Evolutionary conservation across 2,888 invertebrate genomes (phyloP).

Genomic region (Zygothrica quintamaculata): DNA sequence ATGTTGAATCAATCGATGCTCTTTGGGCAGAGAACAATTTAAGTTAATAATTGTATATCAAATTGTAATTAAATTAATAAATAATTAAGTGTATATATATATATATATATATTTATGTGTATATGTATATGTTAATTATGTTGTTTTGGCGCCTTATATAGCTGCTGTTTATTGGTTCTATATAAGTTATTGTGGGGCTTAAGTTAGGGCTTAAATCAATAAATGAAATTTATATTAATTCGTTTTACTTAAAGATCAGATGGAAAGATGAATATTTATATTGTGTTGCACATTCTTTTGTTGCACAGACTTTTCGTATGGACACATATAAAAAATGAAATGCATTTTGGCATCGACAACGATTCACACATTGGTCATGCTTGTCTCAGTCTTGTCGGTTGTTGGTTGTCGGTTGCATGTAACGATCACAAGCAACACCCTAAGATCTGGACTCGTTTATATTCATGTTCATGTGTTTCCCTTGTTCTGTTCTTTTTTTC

Average conservation of each 20-base stretch:
- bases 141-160: too few relatives aligned
- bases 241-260: not conserved
- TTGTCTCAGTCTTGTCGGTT: conserved; percentile 29
- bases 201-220: conserved; percentile 21
- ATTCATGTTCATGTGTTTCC: conserved; percentile 8
- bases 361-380: conserved; percentile 52
- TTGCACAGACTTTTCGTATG: conserved; percentile 32
- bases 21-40: too few relatives aligned
- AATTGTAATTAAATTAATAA: too few relatives aligned
- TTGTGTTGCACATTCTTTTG: conserved; percentile 12
- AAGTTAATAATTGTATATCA: too few relatives aligned
- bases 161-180: not conserved
- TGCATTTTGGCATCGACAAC: conserved; percentile 45
- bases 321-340: conserved; percentile 33
- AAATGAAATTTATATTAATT: conserved; percentile 9
- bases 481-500: not conserved
- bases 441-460: conserved; percentile 41
- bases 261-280: conserved; percentile 23
- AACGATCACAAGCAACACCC: conserved; percentile 46
- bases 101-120: too few relatives aligned
- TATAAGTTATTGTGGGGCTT: not conserved
- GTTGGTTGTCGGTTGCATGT: conserved; percentile 43
- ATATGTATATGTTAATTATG: too few relatives aligned
- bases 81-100: too few relatives aligned
- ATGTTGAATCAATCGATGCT: too few relatives aligned